Base-by-base conservation (phyloP, 2,888 invertebrate species). In the Drosophila flavopinicola region DNA sequence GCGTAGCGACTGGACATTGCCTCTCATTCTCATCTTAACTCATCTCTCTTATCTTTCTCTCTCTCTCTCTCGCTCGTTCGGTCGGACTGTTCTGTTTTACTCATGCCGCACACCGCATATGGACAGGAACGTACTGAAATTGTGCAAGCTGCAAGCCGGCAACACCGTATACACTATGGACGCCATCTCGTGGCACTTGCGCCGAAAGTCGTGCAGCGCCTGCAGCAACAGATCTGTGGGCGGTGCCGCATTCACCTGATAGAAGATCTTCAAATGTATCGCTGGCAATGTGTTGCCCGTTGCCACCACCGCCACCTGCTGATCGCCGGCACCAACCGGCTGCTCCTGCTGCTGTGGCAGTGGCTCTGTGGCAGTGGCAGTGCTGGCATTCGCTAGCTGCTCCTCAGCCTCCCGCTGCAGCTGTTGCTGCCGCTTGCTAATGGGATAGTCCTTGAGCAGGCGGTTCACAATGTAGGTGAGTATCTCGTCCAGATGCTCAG, bases 91-190 rank as follows among this genome's bases (percentile, higher is more conserved):
- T n/a, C n/a, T 23, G 0, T 7, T 23, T 79, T 91, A 94, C 88
- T 94, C 95, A 90, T 96, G 94, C 80, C 96, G 92, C 75, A 96
- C 93, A 15, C 96, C 96, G 91, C 95, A 95, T 90, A 97, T 94
- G 68, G 96, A 96, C 78, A 97, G 93, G 92, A 96, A 95, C 85
- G 96, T 96, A 92, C 94, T 94, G 75, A 94, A 94, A 92, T 95
- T 95, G 92, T 96, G 95, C 87, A 97, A 93, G 90, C 95, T 94
- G 74, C 94, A 93, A 72, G 96, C 96, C 48, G 97, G 97, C 91
- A 96, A 93, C 65, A 95, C 93, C 10, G 95, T 96, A 78, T 94
- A 94, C 57, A 95, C 94, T 74, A 95, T 93, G 48, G 78, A 71
- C 87, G 90, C 83, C 90, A 92, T 78, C 88, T 92, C 89, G 88